Evolutionary conservation across 2,888 invertebrate species (phyloP).

Genomic region (Dicranocentrus wangi): DNA sequence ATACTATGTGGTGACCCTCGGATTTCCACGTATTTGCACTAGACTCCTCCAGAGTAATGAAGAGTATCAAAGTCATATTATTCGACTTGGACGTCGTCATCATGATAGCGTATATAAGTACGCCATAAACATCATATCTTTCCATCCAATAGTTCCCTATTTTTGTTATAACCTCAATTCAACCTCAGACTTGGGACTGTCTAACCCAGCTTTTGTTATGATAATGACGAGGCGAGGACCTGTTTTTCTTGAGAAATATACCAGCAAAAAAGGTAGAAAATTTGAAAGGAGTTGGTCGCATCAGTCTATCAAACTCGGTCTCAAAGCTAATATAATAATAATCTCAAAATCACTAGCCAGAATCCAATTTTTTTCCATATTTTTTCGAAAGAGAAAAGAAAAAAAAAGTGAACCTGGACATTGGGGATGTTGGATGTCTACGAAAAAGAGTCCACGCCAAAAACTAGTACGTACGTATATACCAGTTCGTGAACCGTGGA

Average conservation of each 20-base stretch:
- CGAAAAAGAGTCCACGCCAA: constrained; percentile 2
- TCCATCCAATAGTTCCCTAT: background rate
- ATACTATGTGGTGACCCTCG: too few species aligned
- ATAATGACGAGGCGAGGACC: constrained; percentile 31
- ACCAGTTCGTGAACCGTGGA: constrained; percentile 49
- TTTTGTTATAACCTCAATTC: background rate
- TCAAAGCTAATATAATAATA: too few species aligned
- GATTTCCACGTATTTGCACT: too few species aligned
- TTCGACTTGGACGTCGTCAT: too few species aligned
- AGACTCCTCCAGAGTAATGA: too few species aligned
- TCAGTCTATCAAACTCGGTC: too few species aligned
- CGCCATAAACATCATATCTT: background rate
- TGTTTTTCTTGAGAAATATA: background rate
- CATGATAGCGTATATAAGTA: too few species aligned
- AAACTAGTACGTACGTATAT: too few species aligned
- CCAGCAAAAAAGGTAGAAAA: background rate
- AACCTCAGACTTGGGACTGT: background rate
- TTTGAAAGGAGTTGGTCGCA: background rate
- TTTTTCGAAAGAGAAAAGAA: background rate
- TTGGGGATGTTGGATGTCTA: background rate
- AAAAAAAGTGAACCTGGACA: constrained; percentile 10
- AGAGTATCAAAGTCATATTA: too few species aligned
- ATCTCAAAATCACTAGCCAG: too few species aligned
- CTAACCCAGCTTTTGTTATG: background rate
- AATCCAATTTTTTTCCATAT: too few species aligned